Percentiles rank a stretch among this genome's conserved stretches.
Conservation (phyloP, 2,113 vertebrate genomes). For the Synchiropus splendidus region DNA sequence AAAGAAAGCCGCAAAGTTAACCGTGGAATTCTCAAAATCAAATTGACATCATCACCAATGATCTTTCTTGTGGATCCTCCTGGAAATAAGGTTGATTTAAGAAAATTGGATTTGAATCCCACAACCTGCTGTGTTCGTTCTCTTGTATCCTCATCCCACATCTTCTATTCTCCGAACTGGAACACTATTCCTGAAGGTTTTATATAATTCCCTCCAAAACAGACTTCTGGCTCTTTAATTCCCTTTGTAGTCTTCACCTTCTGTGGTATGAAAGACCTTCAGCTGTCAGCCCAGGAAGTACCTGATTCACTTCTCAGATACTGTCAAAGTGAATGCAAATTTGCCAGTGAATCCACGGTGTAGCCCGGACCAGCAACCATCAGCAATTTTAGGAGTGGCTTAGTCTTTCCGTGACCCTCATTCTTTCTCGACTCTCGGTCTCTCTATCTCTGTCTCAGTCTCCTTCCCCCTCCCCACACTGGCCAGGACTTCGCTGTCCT, state of each 20-base stretch:
- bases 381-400: constrained; percentile 56
- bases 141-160: constrained; percentile 1
- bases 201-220: background rate
- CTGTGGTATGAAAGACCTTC: background rate
- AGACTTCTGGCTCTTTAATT: background rate
- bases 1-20: constrained; percentile 10
- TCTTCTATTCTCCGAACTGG: no score
- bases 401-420: constrained; percentile 57
- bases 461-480: constrained; percentile 28
- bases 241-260: background rate
- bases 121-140: constrained; percentile 8
- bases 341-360: constrained; percentile 21
- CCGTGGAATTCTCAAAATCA: constrained; percentile 19
- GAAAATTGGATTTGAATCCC: constrained; percentile 9
- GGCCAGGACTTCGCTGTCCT: constrained; percentile 53
- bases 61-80: constrained; percentile 19
- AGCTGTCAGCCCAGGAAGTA: constrained; percentile 17
- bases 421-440: constrained; percentile 47
- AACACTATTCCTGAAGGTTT: background rate
- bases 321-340: constrained; percentile 48
- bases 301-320: constrained; percentile 30
- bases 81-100: constrained; percentile 7
- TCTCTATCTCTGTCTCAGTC: constrained; percentile 57
- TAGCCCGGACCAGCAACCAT: constrained; percentile 37
- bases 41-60: constrained; percentile 11